Conservation (phyloP, 1,140 invertebrate species). For the Nasonia vitripennis region DNA sequence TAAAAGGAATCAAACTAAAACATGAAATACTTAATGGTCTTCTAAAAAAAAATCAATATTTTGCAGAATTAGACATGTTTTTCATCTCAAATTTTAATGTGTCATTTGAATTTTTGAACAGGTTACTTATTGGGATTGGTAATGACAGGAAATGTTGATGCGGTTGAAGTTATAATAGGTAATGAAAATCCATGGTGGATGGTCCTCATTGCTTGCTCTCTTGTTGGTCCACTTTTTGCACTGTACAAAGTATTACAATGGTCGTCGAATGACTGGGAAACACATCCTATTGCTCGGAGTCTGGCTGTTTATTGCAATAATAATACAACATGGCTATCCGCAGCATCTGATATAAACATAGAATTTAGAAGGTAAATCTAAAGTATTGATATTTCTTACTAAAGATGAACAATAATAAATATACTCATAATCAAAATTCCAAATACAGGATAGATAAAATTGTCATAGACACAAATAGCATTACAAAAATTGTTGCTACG, state of each 20-base stretch:
- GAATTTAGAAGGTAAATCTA: constrained; percentile 83
- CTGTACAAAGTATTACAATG: constrained; percentile 77
- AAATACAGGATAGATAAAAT: constrained; percentile 84
- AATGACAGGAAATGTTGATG: constrained; percentile 73
- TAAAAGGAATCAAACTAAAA: no score
- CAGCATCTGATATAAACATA: constrained; percentile 84
- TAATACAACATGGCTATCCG: constrained; percentile 79
- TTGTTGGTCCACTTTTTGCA: constrained; percentile 69
- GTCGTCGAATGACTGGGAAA: constrained; percentile 81
- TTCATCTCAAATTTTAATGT: constrained; percentile 33
- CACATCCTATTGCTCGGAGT: constrained; percentile 85
- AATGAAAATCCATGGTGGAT: constrained; percentile 70
- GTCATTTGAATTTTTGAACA: constrained; percentile 52
- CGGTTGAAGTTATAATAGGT: constrained; percentile 67
- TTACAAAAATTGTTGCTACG: constrained; percentile 85
- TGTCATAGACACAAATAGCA: constrained; percentile 80
- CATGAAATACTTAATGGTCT: no score
- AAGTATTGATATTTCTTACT: constrained; percentile 36
- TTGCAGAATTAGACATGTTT: not conserved
- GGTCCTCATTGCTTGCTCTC: constrained; percentile 63
- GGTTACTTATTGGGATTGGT: constrained; percentile 80
- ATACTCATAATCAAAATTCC: not conserved
- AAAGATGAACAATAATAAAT: not conserved
- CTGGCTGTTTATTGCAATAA: constrained; percentile 80
- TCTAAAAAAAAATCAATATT: no score